These are phyloP conservation scores for Odocoileus hemionus DNA, from an alignment of 2,113 vertebrate species.

Conservation along the genomic window DNA sequence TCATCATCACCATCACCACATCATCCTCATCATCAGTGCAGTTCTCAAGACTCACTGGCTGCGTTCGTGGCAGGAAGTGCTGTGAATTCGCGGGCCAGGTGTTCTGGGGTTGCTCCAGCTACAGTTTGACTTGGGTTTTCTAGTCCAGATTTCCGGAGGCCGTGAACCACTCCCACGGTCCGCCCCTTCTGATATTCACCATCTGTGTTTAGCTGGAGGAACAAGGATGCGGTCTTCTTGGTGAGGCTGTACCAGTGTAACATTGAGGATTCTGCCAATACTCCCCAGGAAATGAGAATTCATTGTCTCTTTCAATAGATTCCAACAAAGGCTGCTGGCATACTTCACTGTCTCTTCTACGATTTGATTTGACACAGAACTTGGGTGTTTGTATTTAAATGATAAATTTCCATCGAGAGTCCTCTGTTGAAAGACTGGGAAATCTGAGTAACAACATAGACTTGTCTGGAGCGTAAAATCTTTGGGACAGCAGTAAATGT, in stretches of 20 bases:
- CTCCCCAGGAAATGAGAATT: fast-evolving
- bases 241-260: fast-evolving
- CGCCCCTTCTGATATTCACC: neutral
- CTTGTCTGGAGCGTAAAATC: neutral
- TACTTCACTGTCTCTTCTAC: neutral
- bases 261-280: fast-evolving
- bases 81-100: neutral
- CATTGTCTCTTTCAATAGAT: neutral
- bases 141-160: neutral
- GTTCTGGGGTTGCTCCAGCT: neutral
- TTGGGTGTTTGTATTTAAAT: neutral
- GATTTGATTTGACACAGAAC: neutral
- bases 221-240: fast-evolving
- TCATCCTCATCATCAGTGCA: neutral
- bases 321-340: fast-evolving
- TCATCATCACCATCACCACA: neutral
- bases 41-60: neutral
- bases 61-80: fast-evolving
- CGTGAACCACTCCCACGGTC: fast-evolving
- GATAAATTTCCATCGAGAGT: neutral
- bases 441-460: neutral
- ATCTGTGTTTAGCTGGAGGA: neutral
- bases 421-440: neutral
- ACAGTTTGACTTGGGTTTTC: neutral
- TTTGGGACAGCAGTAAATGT: neutral